These are phyloP conservation scores for Nasonovia ribisnigri DNA, from an alignment of 2,888 invertebrate species.

Conservation along the genomic window DNA sequence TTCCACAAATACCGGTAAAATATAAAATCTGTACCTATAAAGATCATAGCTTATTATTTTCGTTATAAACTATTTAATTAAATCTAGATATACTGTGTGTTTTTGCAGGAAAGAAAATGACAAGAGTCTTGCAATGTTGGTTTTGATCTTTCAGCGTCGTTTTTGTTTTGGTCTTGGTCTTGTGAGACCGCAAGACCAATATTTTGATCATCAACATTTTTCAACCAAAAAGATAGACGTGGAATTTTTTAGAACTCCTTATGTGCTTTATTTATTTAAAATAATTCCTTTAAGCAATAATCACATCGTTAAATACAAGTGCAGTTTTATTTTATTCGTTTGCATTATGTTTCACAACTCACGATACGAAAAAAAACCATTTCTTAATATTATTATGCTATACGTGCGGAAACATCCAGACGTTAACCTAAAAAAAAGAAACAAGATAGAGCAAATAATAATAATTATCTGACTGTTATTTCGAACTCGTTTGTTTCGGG, in stretches of 20 bases:
- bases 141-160: no score
- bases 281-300: neutral
- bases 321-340: neutral
- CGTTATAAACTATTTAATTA: no score
- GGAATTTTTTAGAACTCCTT: neutral
- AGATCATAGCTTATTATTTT: no score
- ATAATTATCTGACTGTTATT: slow-evolving; percentile 46
- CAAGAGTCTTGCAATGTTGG: no score
- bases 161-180: no score
- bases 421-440: neutral
- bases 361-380: neutral
- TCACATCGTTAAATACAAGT: neutral
- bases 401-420: neutral
- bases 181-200: no score
- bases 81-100: no score
- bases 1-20: no score
- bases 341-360: neutral
- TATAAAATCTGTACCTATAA: no score
- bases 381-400: neutral
- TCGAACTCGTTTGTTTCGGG: neutral
- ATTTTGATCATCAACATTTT: no score
- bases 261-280: neutral
- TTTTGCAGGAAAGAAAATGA: no score
- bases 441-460: slow-evolving; percentile 11
- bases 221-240: neutral